Percentiles rank a stretch among this genome's conserved stretches.
Conservation (phyloP, 2,797 vertebrate genomes). For the Amblyopsis hoosieri region DNA sequence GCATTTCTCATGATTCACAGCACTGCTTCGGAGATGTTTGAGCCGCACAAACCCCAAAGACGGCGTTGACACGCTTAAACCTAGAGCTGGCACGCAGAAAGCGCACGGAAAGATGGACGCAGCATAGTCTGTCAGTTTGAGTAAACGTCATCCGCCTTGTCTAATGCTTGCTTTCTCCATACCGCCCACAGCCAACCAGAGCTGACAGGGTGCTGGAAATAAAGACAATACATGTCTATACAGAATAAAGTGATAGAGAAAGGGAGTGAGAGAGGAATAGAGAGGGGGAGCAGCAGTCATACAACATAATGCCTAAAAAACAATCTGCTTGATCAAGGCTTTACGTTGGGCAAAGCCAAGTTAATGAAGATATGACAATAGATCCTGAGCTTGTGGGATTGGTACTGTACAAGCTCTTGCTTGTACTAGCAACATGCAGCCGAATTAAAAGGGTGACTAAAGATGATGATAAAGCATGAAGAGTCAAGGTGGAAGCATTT, state of each 20-base stretch:
- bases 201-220: conserved; percentile 12
- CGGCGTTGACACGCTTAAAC: no score
- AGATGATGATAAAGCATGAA: no score
- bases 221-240: conserved; percentile 12
- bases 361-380: conserved; percentile 46
- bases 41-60: background rate
- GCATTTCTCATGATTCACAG: conserved; percentile 15
- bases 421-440: no score
- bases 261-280: conserved; percentile 36
- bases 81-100: background rate
- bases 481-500: conserved; percentile 5
- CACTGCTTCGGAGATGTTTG: conserved; percentile 7
- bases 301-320: conserved; percentile 57
- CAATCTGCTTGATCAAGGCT: conserved; percentile 37
- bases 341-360: conserved; percentile 37
- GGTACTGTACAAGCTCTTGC: conserved; percentile 45
- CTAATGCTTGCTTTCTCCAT: conserved; percentile 19
- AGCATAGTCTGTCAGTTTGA: conserved; percentile 14
- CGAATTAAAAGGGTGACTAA: no score
- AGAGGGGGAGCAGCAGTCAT: conserved; percentile 32
- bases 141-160: conserved; percentile 18
- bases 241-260: conserved; percentile 41
- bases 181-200: conserved; percentile 5
- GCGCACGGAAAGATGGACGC: background rate
- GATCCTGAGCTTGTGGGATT: conserved; percentile 45